These are phyloP conservation scores for Nemopilema nomurai DNA, from an alignment of 30 jellyfish, hydroid and myxozoan genomes.

Conservation along the genomic window DNA sequence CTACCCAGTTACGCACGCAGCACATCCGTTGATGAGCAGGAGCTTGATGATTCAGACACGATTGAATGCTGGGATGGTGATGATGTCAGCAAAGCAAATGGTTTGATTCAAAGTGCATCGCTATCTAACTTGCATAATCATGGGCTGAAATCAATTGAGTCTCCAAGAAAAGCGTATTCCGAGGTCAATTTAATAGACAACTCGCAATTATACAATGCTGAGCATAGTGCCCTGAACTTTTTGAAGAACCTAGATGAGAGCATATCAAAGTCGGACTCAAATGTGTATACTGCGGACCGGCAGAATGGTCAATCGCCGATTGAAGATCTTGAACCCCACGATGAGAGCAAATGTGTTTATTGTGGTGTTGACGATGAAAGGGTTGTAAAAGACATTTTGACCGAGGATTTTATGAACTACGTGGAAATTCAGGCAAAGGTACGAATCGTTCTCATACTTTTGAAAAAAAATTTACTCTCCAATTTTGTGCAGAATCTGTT, in stretches of 20 bases:
- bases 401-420: conserved; percentile 68
- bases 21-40: not conserved
- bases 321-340: conserved; percentile 25
- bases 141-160: not conserved
- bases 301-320: conserved; percentile 22
- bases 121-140: not conserved
- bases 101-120: conserved; percentile 1
- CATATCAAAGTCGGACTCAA: conserved; percentile 46
- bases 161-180: conserved; percentile 30
- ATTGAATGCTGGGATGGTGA: conserved; percentile 8
- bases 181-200: conserved; percentile 32
- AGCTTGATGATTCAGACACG: conserved; percentile 10
- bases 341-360: conserved; percentile 58
- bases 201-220: not conserved
- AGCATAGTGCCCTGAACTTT: conserved; percentile 18
- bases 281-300: conserved; percentile 17
- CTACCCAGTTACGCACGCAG: not conserved
- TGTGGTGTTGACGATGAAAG: conserved; percentile 48
- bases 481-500: no score
- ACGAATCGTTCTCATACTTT: no score
- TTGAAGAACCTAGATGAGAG: conserved; percentile 30
- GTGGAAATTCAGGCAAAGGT: conserved; percentile 94
- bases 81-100: not conserved
- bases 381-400: conserved; percentile 34
- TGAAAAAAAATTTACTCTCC: no score